phyloP scores from a whole-genome alignment of 2,797 vertebrate genomes.

The Pygocentrus nattereri region DNA sequence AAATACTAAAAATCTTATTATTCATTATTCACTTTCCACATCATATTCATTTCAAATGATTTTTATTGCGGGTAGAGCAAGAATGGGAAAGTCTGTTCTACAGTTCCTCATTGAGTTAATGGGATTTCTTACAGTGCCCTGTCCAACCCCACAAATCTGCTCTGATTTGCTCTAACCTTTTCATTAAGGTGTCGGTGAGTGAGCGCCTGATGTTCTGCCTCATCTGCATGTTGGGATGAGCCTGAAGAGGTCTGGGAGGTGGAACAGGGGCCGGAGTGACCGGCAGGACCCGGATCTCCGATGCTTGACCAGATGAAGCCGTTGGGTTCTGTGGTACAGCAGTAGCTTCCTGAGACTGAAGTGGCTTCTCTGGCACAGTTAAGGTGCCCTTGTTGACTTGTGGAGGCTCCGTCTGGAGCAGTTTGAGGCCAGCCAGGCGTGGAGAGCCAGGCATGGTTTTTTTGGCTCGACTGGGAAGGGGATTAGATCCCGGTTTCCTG shows the following conservation, averaged over 20 bases:
- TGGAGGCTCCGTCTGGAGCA: constrained; percentile 69
- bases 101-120: too few species aligned
- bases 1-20: too few species aligned
- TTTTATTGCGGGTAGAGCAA: too few species aligned
- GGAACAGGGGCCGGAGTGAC: constrained; percentile 79
- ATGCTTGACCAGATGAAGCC: constrained; percentile 59
- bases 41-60: too few species aligned
- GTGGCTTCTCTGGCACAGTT: constrained; percentile 71
- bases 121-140: too few species aligned
- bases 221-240: constrained; percentile 91
- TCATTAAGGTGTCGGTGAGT: constrained; percentile 89
- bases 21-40: too few species aligned
- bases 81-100: too few species aligned
- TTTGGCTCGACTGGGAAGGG: constrained; percentile 70
- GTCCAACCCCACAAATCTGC: too few species aligned
- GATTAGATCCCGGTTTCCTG: constrained; percentile 62
- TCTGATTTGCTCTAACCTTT: constrained; percentile 80
- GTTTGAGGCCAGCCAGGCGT: constrained; percentile 61
- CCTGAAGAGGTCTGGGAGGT: constrained; percentile 69
- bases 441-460: constrained; percentile 65
- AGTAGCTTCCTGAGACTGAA: constrained; percentile 60
- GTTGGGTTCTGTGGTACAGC: constrained; percentile 64
- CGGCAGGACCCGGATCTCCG: constrained; percentile 68
- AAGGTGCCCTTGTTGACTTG: constrained; percentile 69
- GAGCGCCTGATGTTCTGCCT: constrained; percentile 94